Percentiles rank a stretch among this genome's conserved stretches.
These are phyloP conservation scores for Leucozona laternaria DNA, from an alignment of 2,888 invertebrate species.

Conservation along the genomic window DNA sequence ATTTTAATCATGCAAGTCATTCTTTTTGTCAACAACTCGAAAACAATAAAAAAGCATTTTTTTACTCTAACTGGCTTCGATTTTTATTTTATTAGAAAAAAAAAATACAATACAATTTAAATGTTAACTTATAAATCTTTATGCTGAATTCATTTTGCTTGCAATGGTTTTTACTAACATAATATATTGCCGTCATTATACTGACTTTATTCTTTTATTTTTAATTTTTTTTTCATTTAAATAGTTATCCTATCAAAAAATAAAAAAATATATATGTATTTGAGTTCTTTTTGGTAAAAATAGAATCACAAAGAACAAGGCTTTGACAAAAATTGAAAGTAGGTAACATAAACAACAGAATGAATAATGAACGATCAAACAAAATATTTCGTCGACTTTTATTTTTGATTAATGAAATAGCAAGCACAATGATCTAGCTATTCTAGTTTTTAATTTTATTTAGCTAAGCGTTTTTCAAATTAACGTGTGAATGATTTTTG, in stretches of 20 bases:
- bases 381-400: background rate
- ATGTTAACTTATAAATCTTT: conserved; percentile 53
- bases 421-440: conserved; percentile 2
- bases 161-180: conserved; percentile 22
- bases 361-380: background rate
- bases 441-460: background rate
- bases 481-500: conserved; percentile 22
- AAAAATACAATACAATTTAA: conserved; percentile 50
- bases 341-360: background rate
- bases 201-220: background rate
- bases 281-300: conserved; percentile 38
- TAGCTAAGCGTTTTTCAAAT: conserved; percentile 8
- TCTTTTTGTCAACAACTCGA: too few species aligned
- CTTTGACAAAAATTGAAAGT: conserved; percentile 19
- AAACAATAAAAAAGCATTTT: background rate
- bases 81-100: conserved; percentile 58
- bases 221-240: background rate
- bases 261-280: conserved; percentile 45
- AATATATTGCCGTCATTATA: conserved; percentile 36
- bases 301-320: conserved; percentile 36
- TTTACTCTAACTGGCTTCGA: conserved; percentile 35
- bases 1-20: too few species aligned
- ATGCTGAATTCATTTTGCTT: conserved; percentile 35
- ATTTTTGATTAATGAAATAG: background rate
- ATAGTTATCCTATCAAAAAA: conserved; percentile 46